A percentile compares a stretch with the other conserved stretches of the same genome.
Conservation (phyloP, 2,888 invertebrate genomes). For the Malthinus flaveolus region DNA sequence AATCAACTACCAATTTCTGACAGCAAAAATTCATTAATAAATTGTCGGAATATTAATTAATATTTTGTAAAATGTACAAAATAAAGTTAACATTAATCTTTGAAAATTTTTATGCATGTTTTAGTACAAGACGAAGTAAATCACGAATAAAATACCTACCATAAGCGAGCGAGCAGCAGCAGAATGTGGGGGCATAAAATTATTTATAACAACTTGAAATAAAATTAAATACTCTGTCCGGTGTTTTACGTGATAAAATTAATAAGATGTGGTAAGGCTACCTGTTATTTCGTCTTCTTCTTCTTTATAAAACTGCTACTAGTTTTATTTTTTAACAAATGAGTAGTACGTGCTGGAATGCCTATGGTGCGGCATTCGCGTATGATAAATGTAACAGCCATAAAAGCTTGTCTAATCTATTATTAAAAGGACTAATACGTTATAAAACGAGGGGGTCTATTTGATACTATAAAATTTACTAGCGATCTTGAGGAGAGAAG, state of each 20-base stretch:
- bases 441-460: conserved; percentile 6
- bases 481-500: no score
- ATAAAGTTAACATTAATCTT: conserved; percentile 14
- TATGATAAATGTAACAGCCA: conserved; percentile 11
- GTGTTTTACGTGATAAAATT: conserved; percentile 43
- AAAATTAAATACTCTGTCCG: conserved; percentile 43
- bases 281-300: conserved; percentile 32
- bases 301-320: conserved; percentile 33
- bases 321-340: conserved; percentile 34
- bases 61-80: no score
- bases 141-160: conserved; percentile 28
- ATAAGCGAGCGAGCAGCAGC: neutral
- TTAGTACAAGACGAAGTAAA: conserved; percentile 24
- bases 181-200: conserved; percentile 32
- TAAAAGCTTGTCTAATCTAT: conserved; percentile 9
- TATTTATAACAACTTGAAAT: conserved; percentile 32
- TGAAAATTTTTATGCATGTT: conserved; percentile 20
- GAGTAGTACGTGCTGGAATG: conserved; percentile 24
- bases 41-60: no score
- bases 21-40: no score
- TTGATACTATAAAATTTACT: conserved; percentile 5
- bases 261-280: conserved; percentile 40
- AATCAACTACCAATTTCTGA: no score
- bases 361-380: conserved; percentile 15
- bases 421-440: conserved; percentile 9